Evolutionary conservation across 2,888 invertebrate species (phyloP), one percentile per base, ranked within the genome.

Genomic region (Machimus rusticus): DNA sequence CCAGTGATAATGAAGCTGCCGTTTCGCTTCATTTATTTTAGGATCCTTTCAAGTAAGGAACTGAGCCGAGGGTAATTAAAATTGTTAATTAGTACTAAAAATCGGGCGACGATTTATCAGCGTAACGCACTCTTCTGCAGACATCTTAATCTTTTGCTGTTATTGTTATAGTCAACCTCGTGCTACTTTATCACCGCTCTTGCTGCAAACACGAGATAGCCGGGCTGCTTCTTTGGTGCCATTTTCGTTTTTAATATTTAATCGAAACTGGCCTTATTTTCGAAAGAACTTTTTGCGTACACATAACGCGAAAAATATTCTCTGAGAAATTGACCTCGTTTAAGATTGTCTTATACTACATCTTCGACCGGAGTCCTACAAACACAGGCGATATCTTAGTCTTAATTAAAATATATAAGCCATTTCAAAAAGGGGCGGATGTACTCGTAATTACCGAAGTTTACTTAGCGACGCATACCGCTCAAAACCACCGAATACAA

Each of bases 101-200:
- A 82, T 66, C 81, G 55, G 34, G 51, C 51, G 55, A 16, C 81
- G 16, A 23, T 19, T 82, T 82, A 82, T 82, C 82, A 82, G 31
- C 39, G n/a, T 57, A 34, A 82, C 82, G 82, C 57, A 82, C 82
- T 81, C 74, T 34, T 39, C 39, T 37, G 51, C 82, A 82, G 82
- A 82, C 82, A 57, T 37, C 37, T 51, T 82, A 57, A 82, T 82
- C 82, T 82, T 55, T 8, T 12, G 66, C 57, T 82, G 57, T 82
- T 82, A 82, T 82, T 82, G 37, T 66, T 82, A 37, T 82, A 66
- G 82, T 37, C 55, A 82, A 82, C 66, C 82, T 82, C 82, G 55
- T 55, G 82, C 37, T 31, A n/a, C 57, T 66, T 82, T 82, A 82
- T 82, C 82, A 37, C 57, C 37, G 23, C 55, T 82, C 66, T 82